phyloP scores from a whole-genome alignment of 2,113 vertebrate species.

The Neolamprologus sp. region DNA sequence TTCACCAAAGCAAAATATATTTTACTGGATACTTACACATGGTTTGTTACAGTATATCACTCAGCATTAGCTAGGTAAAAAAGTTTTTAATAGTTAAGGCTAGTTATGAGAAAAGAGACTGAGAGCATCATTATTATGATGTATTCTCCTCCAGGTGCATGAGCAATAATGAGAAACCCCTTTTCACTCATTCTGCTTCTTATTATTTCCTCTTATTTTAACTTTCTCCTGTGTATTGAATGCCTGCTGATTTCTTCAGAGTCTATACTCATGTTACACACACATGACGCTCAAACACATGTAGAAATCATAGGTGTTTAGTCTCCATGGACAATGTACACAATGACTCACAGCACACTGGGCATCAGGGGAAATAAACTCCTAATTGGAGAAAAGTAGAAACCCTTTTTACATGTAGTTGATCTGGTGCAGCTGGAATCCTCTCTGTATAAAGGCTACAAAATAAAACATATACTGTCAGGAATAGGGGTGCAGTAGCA shows the following conservation, averaged over 20 bases:
- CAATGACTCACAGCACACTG: constrained; percentile 8
- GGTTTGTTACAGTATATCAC: not conserved
- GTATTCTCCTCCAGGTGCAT: not conserved
- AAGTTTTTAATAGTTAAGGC: not conserved
- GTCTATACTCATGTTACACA: not conserved
- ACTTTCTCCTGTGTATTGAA: not conserved
- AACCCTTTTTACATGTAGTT: not conserved
- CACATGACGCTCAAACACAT: not conserved
- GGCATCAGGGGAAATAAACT: constrained; percentile 36
- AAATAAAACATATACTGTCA: not conserved
- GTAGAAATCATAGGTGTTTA: not conserved
- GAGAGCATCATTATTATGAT: not conserved
- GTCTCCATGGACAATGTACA: constrained; percentile 9
- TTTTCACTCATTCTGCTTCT: not conserved
- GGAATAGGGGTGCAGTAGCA: not conserved
- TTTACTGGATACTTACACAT: not conserved
- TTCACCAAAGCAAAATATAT: not conserved
- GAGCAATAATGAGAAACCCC: not conserved
- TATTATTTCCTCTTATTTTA: not conserved
- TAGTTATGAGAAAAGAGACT: not conserved
- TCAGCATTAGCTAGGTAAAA: not conserved
- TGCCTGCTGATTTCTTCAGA: not conserved
- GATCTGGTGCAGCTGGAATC: not conserved
- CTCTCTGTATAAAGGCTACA: not conserved
- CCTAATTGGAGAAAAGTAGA: constrained; percentile 28